These are phyloP conservation scores for Ostrea edulis DNA, from an alignment of 1,140 invertebrate genomes.

Conservation along the genomic window DNA sequence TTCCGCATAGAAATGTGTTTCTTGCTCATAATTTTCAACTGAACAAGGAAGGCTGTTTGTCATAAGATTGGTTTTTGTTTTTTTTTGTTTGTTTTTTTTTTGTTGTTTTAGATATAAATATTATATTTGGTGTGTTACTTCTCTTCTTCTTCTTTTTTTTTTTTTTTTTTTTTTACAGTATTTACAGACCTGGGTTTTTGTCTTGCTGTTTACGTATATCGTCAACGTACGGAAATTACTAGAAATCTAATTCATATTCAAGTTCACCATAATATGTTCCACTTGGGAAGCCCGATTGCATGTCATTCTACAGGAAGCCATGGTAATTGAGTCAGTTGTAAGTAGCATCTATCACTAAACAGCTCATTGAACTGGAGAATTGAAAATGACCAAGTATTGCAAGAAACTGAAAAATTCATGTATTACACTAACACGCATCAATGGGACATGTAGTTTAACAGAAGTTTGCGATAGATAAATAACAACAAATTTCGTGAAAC, in stretches of 20 bases:
- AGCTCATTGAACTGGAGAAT: not conserved
- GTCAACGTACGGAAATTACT: not conserved
- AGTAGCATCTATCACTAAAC: not conserved
- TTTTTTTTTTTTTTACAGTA: not conserved
- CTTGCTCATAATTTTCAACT: not conserved
- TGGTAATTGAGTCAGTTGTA: not conserved
- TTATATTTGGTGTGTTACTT: no score
- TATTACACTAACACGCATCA: not conserved
- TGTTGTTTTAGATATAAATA: no score
- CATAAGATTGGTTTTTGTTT: not conserved
- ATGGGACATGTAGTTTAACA: not conserved
- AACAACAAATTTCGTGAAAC: not conserved
- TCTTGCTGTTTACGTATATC: no score
- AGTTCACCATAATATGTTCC: not conserved
- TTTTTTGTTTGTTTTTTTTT: not conserved
- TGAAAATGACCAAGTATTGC: not conserved
- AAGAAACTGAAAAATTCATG: not conserved
- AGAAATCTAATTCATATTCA: not conserved
- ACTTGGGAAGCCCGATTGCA: not conserved
- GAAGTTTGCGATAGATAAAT: not conserved
- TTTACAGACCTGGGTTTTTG: not conserved
- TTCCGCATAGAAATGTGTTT: not conserved
- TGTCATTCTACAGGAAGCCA: slow-evolving; percentile 18
- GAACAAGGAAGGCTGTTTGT: not conserved
- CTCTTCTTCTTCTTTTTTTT: no score